A percentile compares a stretch with the other conserved stretches of the same genome.
Evolutionary conservation across 2,888 invertebrate species (phyloP).

Genomic region (Volucella zonaria): DNA sequence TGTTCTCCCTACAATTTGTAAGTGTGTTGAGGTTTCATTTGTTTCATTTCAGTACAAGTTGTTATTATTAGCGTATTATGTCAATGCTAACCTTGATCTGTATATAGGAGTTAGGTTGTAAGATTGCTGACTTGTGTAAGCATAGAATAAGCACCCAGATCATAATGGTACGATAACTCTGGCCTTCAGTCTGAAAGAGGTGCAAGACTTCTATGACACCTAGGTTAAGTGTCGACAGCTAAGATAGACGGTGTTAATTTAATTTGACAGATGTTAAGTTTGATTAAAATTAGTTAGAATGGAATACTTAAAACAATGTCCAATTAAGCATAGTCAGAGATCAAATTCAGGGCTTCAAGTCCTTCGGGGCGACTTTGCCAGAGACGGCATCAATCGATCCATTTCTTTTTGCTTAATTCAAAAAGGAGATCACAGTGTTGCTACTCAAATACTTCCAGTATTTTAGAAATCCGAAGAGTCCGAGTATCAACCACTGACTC

Average conservation of each 20-base stretch:
- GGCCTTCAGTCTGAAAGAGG: constrained; percentile 10
- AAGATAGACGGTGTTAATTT: background rate
- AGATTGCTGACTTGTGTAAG: constrained; percentile 3
- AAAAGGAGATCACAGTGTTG: too few relatives aligned
- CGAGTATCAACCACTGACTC: too few relatives aligned
- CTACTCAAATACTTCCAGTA: too few relatives aligned
- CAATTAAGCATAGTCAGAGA: too few relatives aligned
- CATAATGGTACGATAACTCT: constrained; percentile 4
- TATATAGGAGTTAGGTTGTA: constrained; percentile 44
- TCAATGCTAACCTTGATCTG: constrained; percentile 73
- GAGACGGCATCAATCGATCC: too few relatives aligned
- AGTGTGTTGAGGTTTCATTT: constrained; percentile 16
- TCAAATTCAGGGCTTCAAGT: too few relatives aligned
- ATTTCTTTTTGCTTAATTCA: too few relatives aligned
- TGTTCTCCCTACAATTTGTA: constrained; percentile 49
- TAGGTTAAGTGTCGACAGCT: constrained; percentile 19
- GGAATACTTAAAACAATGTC: too few relatives aligned
- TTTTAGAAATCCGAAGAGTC: too few relatives aligned
- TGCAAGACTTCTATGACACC: constrained; percentile 20
- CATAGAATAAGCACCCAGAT: constrained; percentile 11
- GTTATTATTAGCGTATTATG: constrained; percentile 74
- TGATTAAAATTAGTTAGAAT: too few relatives aligned
- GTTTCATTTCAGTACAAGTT: constrained; percentile 42
- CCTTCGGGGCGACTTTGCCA: too few relatives aligned
- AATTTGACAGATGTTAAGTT: background rate